Base-by-base conservation (phyloP, 2,888 invertebrate genomes). In the Synergus umbraculus region DNA sequence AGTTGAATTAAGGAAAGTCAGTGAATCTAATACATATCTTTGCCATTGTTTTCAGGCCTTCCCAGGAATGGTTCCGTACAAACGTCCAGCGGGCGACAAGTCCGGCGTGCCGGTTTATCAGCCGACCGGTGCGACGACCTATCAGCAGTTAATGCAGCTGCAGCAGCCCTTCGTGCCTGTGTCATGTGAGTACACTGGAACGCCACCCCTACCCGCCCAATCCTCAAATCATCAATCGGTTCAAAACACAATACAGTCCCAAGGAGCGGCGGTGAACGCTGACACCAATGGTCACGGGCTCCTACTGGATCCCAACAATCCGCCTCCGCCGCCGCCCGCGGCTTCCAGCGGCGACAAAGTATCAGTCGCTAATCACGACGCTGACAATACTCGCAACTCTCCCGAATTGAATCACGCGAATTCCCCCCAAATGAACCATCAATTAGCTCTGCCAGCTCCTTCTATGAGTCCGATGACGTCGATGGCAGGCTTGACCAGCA, bases 151-250 rank as follows among this genome's bases (percentile, higher is more conserved):
- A 93, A 96, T 98, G 96, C 97, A 97, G 94, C 95, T 97, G 92
- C 95, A 96, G 94, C 97, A 97, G 95, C 98, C 97, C 93, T 98
- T 97, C 95, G 97, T 98, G 96, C 97, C 98, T 96, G 97, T 98
- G 95, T 97, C 98, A 97, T 98, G 98, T 98, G 98, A 98, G 98
- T 97, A 97, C 96, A 95, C 95, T 94, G 94, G 94, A 94, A 94
- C 95, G 93, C 94, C 95, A 93, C 94, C 94, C 90, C 90, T 92
- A 89, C 91, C 91, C 91, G 90, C 89, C 90, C 92, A 92, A 91
- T 92, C 92, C 91, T 92, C 93, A 92, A 92, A 91, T 89, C 73
- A 73, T 73, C 91, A 90, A 88, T 90, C 92, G 89, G 88, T 91
- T 88, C 89, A 88, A 87, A 89, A 87, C 83, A 87, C 89, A 85